A percentile compares a stretch with the other conserved stretches of the same genome.
These are phyloP conservation scores for Neria commutata DNA, from an alignment of 2,888 invertebrate species.

Conservation along the genomic window DNA sequence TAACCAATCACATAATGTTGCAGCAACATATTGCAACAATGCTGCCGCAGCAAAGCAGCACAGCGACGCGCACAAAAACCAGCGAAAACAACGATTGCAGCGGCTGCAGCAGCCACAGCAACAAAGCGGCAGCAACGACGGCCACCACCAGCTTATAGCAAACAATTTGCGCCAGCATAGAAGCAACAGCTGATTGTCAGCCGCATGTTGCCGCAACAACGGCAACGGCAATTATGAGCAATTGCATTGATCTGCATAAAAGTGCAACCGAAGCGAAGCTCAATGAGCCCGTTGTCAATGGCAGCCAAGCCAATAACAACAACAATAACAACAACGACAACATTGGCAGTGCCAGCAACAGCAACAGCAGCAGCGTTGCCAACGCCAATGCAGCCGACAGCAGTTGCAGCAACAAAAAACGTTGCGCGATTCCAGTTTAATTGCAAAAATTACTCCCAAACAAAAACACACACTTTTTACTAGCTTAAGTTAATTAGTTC, in stretches of 20 bases:
- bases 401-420: constrained; percentile 45
- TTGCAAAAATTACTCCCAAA: neutral
- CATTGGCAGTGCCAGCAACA: neutral
- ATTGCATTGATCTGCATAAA: too few relatives aligned
- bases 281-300: neutral
- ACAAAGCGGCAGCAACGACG: constrained; percentile 22
- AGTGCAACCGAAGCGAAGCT: neutral
- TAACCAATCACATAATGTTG: constrained; percentile 28
- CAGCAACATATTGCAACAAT: constrained; percentile 21
- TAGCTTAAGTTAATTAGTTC: neutral
- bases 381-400: constrained; percentile 29
- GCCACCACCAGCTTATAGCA: constrained; percentile 56
- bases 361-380: constrained; percentile 15
- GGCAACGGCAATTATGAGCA: constrained; percentile 23
- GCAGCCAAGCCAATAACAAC: constrained; percentile 7
- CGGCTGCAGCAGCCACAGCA: constrained; percentile 1
- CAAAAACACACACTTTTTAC: neutral
- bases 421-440: constrained; percentile 56
- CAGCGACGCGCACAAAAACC: neutral
- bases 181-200: constrained; percentile 22
- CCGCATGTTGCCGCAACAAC: constrained; percentile 33
- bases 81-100: constrained; percentile 5
- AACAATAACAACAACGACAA: constrained; percentile 15
- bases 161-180: constrained; percentile 37
- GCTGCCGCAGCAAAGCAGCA: neutral